phyloP scores from a whole-genome alignment of 2,113 vertebrate genomes.

The Lasiurus cinereus region DNA sequence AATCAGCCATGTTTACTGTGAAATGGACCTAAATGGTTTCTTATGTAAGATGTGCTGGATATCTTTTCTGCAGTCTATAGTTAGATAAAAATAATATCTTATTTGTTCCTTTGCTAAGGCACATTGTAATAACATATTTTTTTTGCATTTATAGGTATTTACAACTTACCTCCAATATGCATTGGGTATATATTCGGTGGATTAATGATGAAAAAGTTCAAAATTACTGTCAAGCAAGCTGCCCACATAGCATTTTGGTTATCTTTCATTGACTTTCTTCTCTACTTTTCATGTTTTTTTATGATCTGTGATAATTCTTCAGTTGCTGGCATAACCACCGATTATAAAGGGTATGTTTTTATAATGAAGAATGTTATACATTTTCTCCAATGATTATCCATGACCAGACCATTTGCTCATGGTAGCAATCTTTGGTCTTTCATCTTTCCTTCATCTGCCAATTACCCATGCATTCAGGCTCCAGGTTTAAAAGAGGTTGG shows the following conservation, averaged over 20 bases:
- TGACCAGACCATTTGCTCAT: not conserved
- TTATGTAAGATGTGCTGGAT: not conserved
- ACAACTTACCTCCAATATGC: constrained; percentile 93
- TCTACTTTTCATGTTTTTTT: constrained; percentile 88
- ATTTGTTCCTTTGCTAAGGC: constrained; percentile 12
- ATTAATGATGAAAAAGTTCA: constrained; percentile 95
- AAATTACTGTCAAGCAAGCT: constrained; percentile 92
- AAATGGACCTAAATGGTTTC: not conserved
- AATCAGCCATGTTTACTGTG: not conserved
- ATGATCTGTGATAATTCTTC: constrained; percentile 92
- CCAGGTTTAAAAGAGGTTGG: not conserved
- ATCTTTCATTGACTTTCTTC: constrained; percentile 89
- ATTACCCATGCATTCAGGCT: not conserved
- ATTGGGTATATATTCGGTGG: constrained; percentile 95
- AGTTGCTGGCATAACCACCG: constrained; percentile 93
- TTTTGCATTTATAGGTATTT: constrained; percentile 89
- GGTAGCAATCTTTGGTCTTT: not conserved
- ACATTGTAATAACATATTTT: constrained; percentile 61
- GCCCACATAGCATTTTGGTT: constrained; percentile 90
- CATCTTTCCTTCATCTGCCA: not conserved
- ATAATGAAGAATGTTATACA: not conserved
- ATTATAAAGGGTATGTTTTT: constrained; percentile 92
- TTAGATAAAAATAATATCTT: not conserved
- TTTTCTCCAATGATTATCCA: not conserved
- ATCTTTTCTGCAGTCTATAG: no score